phyloP scores from a whole-genome alignment of 2,113 vertebrate genomes.

The Macquaria australasica region DNA sequence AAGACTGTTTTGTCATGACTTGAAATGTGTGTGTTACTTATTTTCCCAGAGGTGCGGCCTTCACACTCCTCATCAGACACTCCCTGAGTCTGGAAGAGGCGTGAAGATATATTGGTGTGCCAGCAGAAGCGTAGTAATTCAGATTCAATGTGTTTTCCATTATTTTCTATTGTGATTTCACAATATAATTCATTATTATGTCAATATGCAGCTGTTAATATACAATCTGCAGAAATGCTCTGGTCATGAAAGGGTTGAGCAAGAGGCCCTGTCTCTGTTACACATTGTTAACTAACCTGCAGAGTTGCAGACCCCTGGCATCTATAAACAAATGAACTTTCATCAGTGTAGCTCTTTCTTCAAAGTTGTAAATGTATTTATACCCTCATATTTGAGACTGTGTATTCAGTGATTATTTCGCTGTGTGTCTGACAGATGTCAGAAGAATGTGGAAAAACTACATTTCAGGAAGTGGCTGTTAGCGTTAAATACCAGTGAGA shows the following conservation, averaged over 20 bases:
- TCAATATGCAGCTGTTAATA: not conserved
- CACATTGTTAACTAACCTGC: not conserved
- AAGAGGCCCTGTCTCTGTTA: not conserved
- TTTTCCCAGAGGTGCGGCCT: too few relatives aligned
- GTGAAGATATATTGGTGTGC: too few relatives aligned
- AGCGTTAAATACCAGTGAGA: not conserved
- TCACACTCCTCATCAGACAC: too few relatives aligned
- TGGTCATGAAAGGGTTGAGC: slow-evolving; percentile 47
- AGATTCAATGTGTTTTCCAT: not conserved
- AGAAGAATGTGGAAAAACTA: not conserved
- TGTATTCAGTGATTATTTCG: not conserved
- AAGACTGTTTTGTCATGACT: not conserved
- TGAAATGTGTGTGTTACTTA: not conserved
- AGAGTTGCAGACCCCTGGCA: not conserved
- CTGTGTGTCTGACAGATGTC: not conserved
- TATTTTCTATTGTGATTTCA: not conserved
- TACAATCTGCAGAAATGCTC: not conserved
- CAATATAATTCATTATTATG: too few relatives aligned
- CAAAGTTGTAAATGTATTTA: not conserved
- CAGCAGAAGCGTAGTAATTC: not conserved
- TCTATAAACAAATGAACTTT: not conserved
- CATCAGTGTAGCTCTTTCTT: not conserved
- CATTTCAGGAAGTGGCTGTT: not conserved
- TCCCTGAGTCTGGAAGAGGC: too few relatives aligned
- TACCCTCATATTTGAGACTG: not conserved